A percentile compares a stretch with the other conserved stretches of the same genome.
phyloP scores from a whole-genome alignment of 2,888 invertebrate genomes.

The Troglohyphantes excavatus region DNA sequence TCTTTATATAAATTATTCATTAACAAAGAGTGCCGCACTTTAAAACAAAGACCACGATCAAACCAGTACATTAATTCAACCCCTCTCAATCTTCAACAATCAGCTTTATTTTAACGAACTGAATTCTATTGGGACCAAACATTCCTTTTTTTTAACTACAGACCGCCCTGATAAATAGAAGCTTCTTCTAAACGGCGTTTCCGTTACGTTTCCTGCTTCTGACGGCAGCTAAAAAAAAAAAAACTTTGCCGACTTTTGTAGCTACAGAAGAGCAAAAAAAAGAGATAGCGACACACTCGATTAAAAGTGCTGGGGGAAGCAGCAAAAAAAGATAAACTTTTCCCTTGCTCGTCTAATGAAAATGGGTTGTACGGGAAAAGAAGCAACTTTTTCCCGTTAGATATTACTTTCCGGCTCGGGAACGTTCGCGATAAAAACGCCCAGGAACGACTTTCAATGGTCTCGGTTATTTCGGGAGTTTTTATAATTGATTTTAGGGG shows the following conservation, averaged over 20 bases:
- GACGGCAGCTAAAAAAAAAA: neutral
- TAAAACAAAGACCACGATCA: too few species aligned
- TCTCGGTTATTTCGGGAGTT: neutral
- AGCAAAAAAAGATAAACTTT: neutral
- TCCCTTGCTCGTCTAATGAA: neutral
- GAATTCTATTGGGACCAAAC: too few species aligned
- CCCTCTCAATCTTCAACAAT: too few species aligned
- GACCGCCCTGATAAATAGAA: neutral
- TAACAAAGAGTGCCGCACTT: too few species aligned
- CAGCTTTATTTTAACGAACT: too few species aligned
- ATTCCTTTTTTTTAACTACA: neutral
- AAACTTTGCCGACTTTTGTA: constrained; percentile 4
- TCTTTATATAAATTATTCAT: too few species aligned
- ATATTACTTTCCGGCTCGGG: constrained; percentile 5
- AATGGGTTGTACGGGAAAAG: constrained; percentile 1
- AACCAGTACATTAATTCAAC: too few species aligned
- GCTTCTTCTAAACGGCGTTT: neutral
- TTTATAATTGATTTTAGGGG: constrained; percentile 1
- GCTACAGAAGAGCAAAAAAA: neutral
- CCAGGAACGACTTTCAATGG: neutral
- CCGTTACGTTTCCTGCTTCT: neutral
- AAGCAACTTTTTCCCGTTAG: constrained; percentile 5
- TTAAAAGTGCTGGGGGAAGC: constrained; percentile 5
- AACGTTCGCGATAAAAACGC: neutral
- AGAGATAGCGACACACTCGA: neutral